phyloP scores from a whole-genome alignment of 2,888 invertebrate species.

The Hirtodrosophila histrioides region DNA sequence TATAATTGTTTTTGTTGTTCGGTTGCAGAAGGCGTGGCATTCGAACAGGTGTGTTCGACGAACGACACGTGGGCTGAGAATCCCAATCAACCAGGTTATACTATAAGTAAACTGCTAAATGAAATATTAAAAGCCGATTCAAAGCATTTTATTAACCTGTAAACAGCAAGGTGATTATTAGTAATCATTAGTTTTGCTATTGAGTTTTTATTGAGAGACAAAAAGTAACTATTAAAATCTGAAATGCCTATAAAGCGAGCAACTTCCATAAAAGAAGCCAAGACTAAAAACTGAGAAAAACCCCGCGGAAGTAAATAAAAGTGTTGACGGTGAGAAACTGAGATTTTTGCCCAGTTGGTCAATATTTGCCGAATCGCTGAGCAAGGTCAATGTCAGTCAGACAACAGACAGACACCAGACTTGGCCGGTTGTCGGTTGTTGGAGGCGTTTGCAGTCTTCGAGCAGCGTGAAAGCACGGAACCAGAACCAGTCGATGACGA shows the following conservation, averaged over 20 bases:
- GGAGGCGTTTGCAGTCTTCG: slow-evolving; percentile 24
- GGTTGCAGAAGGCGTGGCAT: slow-evolving; percentile 7
- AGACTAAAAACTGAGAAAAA: slow-evolving; percentile 34
- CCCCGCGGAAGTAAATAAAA: slow-evolving; percentile 65
- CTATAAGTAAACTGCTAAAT: neutral
- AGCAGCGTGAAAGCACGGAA: slow-evolving; percentile 55
- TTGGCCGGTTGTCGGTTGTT: neutral
- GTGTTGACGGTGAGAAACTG: slow-evolving; percentile 56
- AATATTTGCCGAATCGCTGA: slow-evolving; percentile 41
- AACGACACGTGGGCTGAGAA: slow-evolving; percentile 3
- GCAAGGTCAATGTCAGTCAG: slow-evolving; percentile 77
- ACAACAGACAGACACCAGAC: neutral
- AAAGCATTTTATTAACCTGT: slow-evolving; percentile 12
- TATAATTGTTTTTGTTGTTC: slow-evolving; percentile 4
- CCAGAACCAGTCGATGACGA: slow-evolving; percentile 67
- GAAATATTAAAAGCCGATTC: neutral
- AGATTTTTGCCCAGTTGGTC: slow-evolving; percentile 21
- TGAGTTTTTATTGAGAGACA: slow-evolving; percentile 23
- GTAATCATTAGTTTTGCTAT: slow-evolving; percentile 32
- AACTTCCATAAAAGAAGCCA: slow-evolving; percentile 5
- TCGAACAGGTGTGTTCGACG: neutral
- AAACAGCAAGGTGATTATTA: neutral
- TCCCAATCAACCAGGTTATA: no score
- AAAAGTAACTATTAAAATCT: slow-evolving; percentile 9
- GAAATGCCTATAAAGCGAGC: slow-evolving; percentile 9